Percentiles rank a stretch among this genome's conserved stretches.
Conservation (phyloP, 1,140 invertebrate genomes). For the Drosophila burlai region DNA sequence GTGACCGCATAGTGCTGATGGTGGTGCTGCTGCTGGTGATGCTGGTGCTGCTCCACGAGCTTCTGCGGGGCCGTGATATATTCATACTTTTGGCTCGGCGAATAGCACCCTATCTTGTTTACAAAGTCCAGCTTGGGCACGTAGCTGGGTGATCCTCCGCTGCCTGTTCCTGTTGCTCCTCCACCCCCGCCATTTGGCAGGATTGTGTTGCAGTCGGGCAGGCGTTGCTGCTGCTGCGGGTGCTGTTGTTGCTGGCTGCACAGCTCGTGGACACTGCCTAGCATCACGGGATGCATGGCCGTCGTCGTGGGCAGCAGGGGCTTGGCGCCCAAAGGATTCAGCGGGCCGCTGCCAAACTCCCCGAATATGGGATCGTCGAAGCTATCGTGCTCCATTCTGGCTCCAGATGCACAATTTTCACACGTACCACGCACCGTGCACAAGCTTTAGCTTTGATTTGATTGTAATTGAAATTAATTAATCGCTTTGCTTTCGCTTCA, state of each 20-base stretch:
- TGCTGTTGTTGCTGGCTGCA: constrained; percentile 66
- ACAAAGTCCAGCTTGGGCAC: constrained; percentile 74
- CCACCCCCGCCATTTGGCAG: constrained; percentile 69
- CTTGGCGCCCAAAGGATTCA: constrained; percentile 83
- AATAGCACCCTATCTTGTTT: constrained; percentile 83
- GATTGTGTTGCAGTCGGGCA: constrained; percentile 83
- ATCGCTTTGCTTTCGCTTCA: constrained; percentile 33
- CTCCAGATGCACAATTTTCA: constrained; percentile 1
- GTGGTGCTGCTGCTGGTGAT: constrained; percentile 46
- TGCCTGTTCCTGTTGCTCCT: not conserved
- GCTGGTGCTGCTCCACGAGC: constrained; percentile 71
- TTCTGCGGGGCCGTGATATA: constrained; percentile 76
- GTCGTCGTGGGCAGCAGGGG: constrained; percentile 82
- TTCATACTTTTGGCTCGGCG: constrained; percentile 83
- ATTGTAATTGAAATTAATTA: constrained; percentile 55
- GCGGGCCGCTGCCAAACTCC: constrained; percentile 87
- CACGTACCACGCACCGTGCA: constrained; percentile 27
- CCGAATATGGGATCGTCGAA: constrained; percentile 92
- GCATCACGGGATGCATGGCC: constrained; percentile 87
- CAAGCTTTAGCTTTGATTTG: constrained; percentile 39
- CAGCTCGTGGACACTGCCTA: constrained; percentile 85
- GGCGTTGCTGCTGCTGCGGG: constrained; percentile 58
- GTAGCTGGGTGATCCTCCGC: constrained; percentile 79
- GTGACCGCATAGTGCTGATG: constrained; percentile 71
- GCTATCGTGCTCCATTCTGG: constrained; percentile 89